Conservation (phyloP, 2,888 invertebrate genomes). For the Rambutsinella grinnellia region DNA sequence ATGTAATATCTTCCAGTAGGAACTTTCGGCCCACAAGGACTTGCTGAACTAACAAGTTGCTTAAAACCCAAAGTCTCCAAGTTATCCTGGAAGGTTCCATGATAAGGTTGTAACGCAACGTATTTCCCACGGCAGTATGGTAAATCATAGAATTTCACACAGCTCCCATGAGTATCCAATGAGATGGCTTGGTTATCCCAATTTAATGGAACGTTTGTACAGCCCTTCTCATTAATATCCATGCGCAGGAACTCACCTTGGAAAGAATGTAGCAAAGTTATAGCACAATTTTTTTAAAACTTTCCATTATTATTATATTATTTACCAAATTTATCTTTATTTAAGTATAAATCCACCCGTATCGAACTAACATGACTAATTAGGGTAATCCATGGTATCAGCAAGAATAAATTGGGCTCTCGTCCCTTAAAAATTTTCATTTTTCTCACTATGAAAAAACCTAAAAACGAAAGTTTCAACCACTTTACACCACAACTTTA, state of each 20-base stretch:
- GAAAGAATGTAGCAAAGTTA: no score
- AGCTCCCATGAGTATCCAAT: constrained; percentile 64
- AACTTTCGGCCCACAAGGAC: constrained; percentile 63
- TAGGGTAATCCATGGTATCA: constrained; percentile 27
- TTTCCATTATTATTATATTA: constrained; percentile 10
- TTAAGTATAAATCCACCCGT: constrained; percentile 52
- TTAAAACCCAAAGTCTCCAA: constrained; percentile 62
- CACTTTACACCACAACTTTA: no score
- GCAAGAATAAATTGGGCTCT: constrained; percentile 7
- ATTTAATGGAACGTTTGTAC: constrained; percentile 64
- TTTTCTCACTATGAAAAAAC: no score
- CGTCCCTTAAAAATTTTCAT: constrained; percentile 28
- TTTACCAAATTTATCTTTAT: constrained; percentile 62
- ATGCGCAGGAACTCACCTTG: constrained; percentile 56
- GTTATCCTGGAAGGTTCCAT: constrained; percentile 64
- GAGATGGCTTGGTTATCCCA: constrained; percentile 62
- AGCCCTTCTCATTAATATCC: constrained; percentile 63
- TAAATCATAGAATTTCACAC: constrained; percentile 62
- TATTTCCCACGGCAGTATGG: constrained; percentile 63
- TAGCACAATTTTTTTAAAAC: no score
- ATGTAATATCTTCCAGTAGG: constrained; percentile 59
- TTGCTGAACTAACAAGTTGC: constrained; percentile 60
- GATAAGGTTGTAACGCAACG: constrained; percentile 64
- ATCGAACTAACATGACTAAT: constrained; percentile 29
- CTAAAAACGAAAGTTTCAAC: no score